A percentile compares a stretch with the other conserved stretches of the same genome.
Conservation (phyloP, 2,797 vertebrate genomes). For the Chloroceryle inda region DNA sequence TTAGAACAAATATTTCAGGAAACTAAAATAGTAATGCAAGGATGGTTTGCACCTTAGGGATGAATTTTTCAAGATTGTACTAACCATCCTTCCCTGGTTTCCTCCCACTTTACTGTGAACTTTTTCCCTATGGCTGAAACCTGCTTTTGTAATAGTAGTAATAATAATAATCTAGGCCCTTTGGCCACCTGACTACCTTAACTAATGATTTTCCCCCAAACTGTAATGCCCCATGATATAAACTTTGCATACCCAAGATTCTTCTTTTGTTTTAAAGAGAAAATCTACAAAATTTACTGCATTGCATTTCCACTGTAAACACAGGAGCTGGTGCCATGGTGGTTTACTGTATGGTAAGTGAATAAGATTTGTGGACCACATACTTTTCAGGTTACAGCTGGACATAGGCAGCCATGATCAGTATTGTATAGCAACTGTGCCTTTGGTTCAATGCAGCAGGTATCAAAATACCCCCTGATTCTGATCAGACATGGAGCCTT, state of each 20-base stretch:
- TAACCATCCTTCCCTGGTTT: constrained; percentile 47
- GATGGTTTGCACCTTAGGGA: background rate
- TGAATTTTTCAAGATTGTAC: constrained; percentile 12
- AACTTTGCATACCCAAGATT: constrained; percentile 56
- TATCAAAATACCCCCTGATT: background rate
- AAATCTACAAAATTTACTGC: constrained; percentile 70
- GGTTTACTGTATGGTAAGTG: constrained; percentile 80
- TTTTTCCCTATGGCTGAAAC: constrained; percentile 14
- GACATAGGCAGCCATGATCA: background rate
- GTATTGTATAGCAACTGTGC: background rate
- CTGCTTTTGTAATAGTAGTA: constrained; percentile 15
- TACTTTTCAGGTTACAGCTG: background rate
- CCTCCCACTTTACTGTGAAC: constrained; percentile 45
- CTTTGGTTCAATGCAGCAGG: background rate
- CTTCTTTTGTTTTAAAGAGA: constrained; percentile 69
- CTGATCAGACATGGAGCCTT: background rate
- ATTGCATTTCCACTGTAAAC: constrained; percentile 84
- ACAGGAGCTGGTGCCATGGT: constrained; percentile 75
- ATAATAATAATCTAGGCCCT: constrained; percentile 23
- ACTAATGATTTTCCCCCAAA: constrained; percentile 56
- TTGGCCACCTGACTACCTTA: constrained; percentile 55
- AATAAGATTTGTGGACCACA: background rate
- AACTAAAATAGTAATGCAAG: background rate
- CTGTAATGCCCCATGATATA: background rate
- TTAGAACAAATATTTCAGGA: background rate